Conservation (phyloP, 2,888 invertebrate species). For the Platyscelio sp. region DNA sequence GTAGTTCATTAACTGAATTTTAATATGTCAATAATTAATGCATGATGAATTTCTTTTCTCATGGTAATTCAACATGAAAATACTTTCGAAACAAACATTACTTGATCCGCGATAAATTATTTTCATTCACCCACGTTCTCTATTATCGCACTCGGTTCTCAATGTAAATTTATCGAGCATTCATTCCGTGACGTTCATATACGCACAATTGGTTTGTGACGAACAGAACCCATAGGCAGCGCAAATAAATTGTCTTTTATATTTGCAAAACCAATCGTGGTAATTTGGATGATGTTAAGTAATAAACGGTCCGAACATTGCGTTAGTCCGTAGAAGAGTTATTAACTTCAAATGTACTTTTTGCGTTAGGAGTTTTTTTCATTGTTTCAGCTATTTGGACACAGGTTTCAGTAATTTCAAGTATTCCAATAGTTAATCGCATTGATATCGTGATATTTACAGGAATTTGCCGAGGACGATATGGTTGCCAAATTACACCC, state of each 20-base stretch:
- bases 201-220: constrained; percentile 49
- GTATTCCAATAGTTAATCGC: constrained; percentile 13
- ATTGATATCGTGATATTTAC: constrained; percentile 32
- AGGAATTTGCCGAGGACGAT: neutral
- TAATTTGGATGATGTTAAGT: constrained; percentile 41
- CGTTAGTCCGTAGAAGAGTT: no score
- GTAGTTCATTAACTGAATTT: no score
- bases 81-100: no score
- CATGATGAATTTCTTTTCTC: no score
- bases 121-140: constrained; percentile 34
- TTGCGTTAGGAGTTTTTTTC: neutral
- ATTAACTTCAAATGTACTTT: no score
- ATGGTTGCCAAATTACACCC: constrained; percentile 26
- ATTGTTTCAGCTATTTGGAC: constrained; percentile 1
- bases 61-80: no score
- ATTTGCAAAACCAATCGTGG: constrained; percentile 26
- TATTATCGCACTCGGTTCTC: constrained; percentile 43
- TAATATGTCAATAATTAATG: no score
- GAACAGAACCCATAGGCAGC: constrained; percentile 19
- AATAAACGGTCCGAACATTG: constrained; percentile 18
- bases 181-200: no score
- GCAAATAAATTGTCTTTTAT: constrained; percentile 51
- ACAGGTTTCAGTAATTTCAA: constrained; percentile 10
- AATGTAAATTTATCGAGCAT: constrained; percentile 38
- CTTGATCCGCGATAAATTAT: constrained; percentile 58